Percentiles rank a stretch among this genome's conserved stretches.
Conservation (phyloP, 2,797 vertebrate genomes). For the Betta splendens region DNA sequence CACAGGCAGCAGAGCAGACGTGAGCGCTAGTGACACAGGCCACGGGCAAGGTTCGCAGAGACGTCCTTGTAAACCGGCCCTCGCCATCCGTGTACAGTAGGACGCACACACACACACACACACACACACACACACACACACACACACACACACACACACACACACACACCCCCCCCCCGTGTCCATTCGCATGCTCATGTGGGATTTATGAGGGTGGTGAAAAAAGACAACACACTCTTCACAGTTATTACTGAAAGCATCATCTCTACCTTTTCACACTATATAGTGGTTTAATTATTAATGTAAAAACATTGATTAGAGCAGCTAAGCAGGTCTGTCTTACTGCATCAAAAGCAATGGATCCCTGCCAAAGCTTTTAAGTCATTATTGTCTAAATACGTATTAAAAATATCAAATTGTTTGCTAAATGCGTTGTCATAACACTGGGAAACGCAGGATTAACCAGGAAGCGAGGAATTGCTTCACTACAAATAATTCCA, state of each 20-base stretch:
- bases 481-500: background rate
- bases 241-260: background rate
- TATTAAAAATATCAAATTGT: conserved; percentile 2
- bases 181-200: background rate
- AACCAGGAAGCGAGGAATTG: background rate
- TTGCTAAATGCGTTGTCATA: background rate
- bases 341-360: background rate
- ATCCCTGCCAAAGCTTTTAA: too few relatives aligned
- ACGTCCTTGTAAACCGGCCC: conserved; percentile 68
- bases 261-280: background rate
- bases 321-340: conserved; percentile 1
- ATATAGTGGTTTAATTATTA: background rate
- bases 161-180: conserved; percentile 9
- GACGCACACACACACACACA: conserved; percentile 12
- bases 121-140: conserved; percentile 19
- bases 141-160: conserved; percentile 23
- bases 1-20: conserved; percentile 34
- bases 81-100: conserved; percentile 40
- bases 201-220: background rate
- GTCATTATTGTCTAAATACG: conserved; percentile 2
- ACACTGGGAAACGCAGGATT: conserved; percentile 2
- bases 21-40: conserved; percentile 70
- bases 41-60: conserved; percentile 69
- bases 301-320: background rate
- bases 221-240: too few relatives aligned